Percentiles rank a stretch among this genome's conserved stretches.
phyloP scores from a whole-genome alignment of 2,888 invertebrate genomes.

The Mesorhabditis spiculigera region DNA sequence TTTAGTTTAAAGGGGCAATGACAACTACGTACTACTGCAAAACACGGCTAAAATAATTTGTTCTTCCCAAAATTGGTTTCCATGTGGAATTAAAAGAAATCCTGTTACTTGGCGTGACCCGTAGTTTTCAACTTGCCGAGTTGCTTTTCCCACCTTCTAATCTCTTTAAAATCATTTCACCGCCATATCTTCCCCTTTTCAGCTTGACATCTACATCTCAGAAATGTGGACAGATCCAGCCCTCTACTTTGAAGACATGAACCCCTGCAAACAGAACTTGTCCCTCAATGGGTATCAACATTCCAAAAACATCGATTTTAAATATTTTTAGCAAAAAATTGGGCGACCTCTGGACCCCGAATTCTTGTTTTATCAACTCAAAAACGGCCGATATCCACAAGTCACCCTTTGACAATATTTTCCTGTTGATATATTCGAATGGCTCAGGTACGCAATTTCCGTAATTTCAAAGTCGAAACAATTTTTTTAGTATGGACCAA shows the following conservation, averaged over 20 bases:
- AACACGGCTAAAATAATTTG: no score
- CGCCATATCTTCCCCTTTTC: constrained; percentile 14
- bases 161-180: no score
- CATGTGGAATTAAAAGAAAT: no score
- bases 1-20: no score
- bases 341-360: constrained; percentile 44
- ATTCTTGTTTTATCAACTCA: constrained; percentile 57
- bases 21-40: no score
- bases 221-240: constrained; percentile 58
- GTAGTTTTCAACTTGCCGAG: no score
- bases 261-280: constrained; percentile 58
- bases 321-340: constrained; percentile 15
- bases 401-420: constrained; percentile 57
- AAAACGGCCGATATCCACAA: constrained; percentile 58
- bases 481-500: constrained; percentile 54
- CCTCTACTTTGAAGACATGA: constrained; percentile 46
- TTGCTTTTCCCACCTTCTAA: no score
- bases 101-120: no score
- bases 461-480: background rate
- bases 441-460: constrained; percentile 44
- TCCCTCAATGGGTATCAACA: constrained; percentile 41
- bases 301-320: constrained; percentile 10
- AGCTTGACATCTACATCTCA: constrained; percentile 58
- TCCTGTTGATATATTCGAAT: constrained; percentile 57
- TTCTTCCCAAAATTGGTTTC: no score